A percentile compares a stretch with the other conserved stretches of the same genome.
phyloP scores from a whole-genome alignment of 2,888 invertebrate genomes.

The Idaea straminata region DNA sequence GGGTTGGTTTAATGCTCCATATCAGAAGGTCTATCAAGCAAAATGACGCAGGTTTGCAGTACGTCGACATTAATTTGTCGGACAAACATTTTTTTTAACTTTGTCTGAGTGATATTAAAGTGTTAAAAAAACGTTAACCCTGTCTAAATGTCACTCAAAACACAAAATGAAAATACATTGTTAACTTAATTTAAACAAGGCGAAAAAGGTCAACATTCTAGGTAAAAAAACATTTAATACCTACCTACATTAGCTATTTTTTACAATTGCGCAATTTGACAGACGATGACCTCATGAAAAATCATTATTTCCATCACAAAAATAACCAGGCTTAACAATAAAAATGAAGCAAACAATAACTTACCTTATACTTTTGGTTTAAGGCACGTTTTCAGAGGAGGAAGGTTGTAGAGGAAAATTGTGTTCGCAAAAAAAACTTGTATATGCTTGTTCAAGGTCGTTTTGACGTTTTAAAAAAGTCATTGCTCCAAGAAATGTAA shows the following conservation, averaged over 20 bases:
- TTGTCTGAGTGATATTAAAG: too few species aligned
- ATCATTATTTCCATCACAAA: background rate
- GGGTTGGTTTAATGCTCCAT: too few species aligned
- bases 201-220: background rate
- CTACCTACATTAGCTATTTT: background rate
- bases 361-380: background rate
- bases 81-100: too few species aligned
- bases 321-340: background rate
- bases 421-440: background rate
- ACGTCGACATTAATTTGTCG: too few species aligned
- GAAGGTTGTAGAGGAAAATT: background rate
- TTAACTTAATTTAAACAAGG: background rate
- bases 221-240: background rate
- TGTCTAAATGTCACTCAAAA: background rate
- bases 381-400: background rate
- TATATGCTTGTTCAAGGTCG: background rate
- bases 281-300: background rate
- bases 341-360: background rate
- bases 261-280: slow-evolving; percentile 1
- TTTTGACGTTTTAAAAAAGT: slow-evolving; percentile 4
- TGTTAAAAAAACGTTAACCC: too few species aligned
- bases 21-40: too few species aligned
- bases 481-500: slow-evolving; percentile 8
- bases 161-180: background rate
- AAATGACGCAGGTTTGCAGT: too few species aligned